Evolutionary conservation across 1,140 invertebrate genomes (phyloP).

Genomic region (Ips nitidus): DNA sequence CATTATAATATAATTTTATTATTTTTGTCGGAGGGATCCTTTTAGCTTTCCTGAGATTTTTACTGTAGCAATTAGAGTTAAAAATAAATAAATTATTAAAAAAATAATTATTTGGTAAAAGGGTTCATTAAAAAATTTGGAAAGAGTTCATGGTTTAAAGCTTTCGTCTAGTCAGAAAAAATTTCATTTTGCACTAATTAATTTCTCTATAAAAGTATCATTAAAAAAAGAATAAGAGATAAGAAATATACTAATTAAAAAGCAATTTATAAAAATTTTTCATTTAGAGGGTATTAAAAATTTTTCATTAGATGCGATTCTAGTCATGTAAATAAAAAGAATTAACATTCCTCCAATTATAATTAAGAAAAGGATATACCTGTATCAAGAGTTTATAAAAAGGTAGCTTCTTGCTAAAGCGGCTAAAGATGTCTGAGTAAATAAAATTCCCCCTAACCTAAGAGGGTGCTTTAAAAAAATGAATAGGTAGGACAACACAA

Average conservation of each 20-base stretch:
- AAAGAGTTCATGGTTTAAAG: not conserved
- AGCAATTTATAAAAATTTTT: conserved; percentile 47
- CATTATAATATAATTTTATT: conserved; percentile 40
- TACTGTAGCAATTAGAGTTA: conserved; percentile 54
- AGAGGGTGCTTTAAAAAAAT: conserved; percentile 55
- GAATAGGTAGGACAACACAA: conserved; percentile 46
- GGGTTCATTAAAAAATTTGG: conserved; percentile 22
- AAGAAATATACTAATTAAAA: not conserved
- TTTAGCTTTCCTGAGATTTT: conserved; percentile 54
- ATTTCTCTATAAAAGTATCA: too few relatives aligned
- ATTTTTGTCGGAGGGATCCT: conserved; percentile 53
- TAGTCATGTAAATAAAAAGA: conserved; percentile 60
- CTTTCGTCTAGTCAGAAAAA: too few relatives aligned
- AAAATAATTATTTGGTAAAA: conserved; percentile 47
- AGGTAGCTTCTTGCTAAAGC: conserved; percentile 51
- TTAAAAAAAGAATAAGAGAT: not conserved
- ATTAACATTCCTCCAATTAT: conserved; percentile 60
- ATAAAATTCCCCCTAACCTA: conserved; percentile 55
- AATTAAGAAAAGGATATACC: conserved; percentile 57
- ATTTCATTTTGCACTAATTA: too few relatives aligned
- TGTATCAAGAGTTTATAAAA: conserved; percentile 54
- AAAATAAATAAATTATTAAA: conserved; percentile 57
- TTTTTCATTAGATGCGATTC: conserved; percentile 58
- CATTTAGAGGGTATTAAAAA: conserved; percentile 47
- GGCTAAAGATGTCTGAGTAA: conserved; percentile 55